Base-by-base conservation (phyloP, 2,888 invertebrate genomes). In the Volucella zonaria region DNA sequence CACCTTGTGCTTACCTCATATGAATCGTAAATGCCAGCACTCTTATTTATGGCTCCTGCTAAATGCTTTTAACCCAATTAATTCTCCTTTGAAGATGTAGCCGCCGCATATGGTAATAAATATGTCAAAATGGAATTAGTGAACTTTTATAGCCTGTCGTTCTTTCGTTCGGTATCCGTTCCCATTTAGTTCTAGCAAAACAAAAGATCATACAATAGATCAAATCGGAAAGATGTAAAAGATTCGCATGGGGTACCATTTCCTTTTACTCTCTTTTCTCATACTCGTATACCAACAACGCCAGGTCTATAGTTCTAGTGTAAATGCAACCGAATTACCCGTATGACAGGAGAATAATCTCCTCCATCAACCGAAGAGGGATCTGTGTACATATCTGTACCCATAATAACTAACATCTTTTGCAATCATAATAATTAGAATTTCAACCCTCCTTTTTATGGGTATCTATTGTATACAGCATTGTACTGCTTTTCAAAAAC, bases 241-340 rank as follows among this genome's bases (percentile, higher is more conserved):
- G 38, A 51, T 61, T 9, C 9, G 15, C 51, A 54, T 14, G 23
- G 31, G 40, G 59, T 12, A 15, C 2, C 2, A 52, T 49, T n/a
- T 43, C n/a, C 51, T 52, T 70, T 47, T 43, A 70, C 18, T 54
- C 4, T n/a, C 42, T 15, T 58, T 6, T 23, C 6, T 47, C 15
- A 11, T 45, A 38, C 6, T 47, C 15, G 8, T 45, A 38, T 51
- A 49, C 31, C 11, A 54, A 40, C 14, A 31, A 31, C 59, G 66
- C 58, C 51, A 18, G 47, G 10, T 66, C 31, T 18, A 56, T 10
- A 23, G 38, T 47, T 52, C 15, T 31, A 40, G 62, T 43, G 56
- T 70, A 54, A 77, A 67, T 67, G 73, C 79, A 80, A 12, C 47
- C 75, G 68, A 81, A 76, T 73, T 73, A 58, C 85, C 85, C 85